Percentiles rank a stretch among this genome's conserved stretches.
Evolutionary conservation across 2,888 invertebrate species (phyloP).

Genomic region (Bellardia pandia): DNA sequence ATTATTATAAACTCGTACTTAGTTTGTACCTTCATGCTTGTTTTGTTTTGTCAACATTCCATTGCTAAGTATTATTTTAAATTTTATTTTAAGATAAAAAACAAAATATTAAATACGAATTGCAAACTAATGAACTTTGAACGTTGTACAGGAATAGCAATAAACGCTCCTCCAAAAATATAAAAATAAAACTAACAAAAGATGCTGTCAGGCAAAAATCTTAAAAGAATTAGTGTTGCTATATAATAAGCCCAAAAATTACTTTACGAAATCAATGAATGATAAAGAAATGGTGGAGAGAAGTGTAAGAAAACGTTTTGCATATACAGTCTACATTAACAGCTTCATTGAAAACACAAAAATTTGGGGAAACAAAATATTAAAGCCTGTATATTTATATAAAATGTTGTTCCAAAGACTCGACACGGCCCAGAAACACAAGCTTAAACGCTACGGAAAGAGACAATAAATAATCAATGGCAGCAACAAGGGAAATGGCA

Average conservation of each 20-base stretch:
- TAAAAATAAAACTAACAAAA: not conserved
- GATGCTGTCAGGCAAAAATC: slow-evolving; percentile 27
- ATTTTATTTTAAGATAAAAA: slow-evolving; percentile 26
- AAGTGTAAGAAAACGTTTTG: not conserved
- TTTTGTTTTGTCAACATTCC: not conserved
- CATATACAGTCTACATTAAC: not conserved
- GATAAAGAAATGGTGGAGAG: not conserved
- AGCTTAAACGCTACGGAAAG: not conserved
- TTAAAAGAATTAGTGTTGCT: slow-evolving; percentile 14
- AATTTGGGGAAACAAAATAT: slow-evolving; percentile 20
- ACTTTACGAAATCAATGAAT: slow-evolving; percentile 11
- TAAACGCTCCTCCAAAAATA: not conserved
- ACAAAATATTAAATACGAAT: slow-evolving; percentile 31
- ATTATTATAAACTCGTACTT: no score
- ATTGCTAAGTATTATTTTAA: not conserved
- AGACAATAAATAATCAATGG: slow-evolving; percentile 18
- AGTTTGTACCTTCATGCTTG: not conserved
- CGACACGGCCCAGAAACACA: not conserved
- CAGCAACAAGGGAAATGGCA: not conserved
- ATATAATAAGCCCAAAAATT: slow-evolving; percentile 18
- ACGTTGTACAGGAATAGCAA: not conserved
- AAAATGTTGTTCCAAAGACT: slow-evolving; percentile 7
- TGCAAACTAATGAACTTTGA: slow-evolving; percentile 45
- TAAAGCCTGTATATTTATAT: slow-evolving; percentile 50
- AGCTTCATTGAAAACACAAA: not conserved